Evolutionary conservation across 2,888 invertebrate species (phyloP).

Genomic region (Brachynemurus nebulosus): DNA sequence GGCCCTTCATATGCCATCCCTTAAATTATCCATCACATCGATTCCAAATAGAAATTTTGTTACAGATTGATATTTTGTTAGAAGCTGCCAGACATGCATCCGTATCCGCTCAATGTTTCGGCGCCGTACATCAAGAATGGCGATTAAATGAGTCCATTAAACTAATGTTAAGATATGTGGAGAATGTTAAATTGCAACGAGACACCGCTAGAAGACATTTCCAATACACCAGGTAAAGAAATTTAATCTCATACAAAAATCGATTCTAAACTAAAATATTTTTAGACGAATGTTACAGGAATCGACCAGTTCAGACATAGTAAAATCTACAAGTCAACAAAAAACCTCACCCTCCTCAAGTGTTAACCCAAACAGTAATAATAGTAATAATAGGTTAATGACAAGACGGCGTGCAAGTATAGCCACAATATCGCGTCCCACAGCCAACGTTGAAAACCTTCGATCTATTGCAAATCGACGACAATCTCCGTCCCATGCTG

Average conservation of each 20-base stretch:
- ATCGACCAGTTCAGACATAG: slow-evolving; percentile 20
- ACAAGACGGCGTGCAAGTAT: slow-evolving; percentile 39
- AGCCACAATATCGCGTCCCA: slow-evolving; percentile 35
- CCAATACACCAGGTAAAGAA: slow-evolving; percentile 38
- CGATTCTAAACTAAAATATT: neutral
- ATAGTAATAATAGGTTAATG: slow-evolving; percentile 21
- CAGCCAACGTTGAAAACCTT: slow-evolving; percentile 15
- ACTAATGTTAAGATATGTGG: slow-evolving; percentile 42
- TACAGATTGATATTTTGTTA: slow-evolving; percentile 14
- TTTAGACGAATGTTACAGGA: slow-evolving; percentile 27
- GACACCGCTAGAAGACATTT: slow-evolving; percentile 40
- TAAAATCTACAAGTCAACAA: slow-evolving; percentile 7
- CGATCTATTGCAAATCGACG: neutral
- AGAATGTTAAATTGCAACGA: slow-evolving; percentile 38
- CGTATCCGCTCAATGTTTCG: slow-evolving; percentile 32
- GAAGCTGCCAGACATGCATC: slow-evolving; percentile 27
- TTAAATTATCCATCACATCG: too few relatives aligned
- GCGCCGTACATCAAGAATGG: slow-evolving; percentile 44
- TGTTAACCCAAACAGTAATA: slow-evolving; percentile 15
- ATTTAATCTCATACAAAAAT: neutral
- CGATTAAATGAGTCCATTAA: slow-evolving; percentile 40
- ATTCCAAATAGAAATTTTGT: too few relatives aligned
- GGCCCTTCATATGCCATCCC: too few relatives aligned
- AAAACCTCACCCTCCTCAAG: slow-evolving; percentile 11
- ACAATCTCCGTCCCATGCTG: neutral